Percentiles rank a stretch among this genome's conserved stretches.
These are phyloP conservation scores for Eilema caniola DNA, from an alignment of 2,888 invertebrate species.

Conservation along the genomic window DNA sequence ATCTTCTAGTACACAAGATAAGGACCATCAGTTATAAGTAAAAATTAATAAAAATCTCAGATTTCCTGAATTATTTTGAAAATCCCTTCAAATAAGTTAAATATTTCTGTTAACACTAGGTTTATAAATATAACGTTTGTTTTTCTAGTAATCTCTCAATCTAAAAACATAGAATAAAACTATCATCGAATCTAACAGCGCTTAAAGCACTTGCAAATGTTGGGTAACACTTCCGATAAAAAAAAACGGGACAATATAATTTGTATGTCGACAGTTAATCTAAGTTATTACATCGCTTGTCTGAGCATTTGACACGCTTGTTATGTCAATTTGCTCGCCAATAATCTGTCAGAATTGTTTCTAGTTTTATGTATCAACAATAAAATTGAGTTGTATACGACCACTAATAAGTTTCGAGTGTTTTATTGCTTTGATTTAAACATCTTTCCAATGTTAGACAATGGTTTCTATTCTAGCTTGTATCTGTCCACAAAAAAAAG, in stretches of 20 bases:
- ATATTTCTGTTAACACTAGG: not conserved
- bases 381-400: conserved; percentile 46
- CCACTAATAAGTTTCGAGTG: conserved; percentile 32
- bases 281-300: conserved; percentile 46
- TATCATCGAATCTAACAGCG: conserved; percentile 9
- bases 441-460: not conserved
- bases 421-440: conserved; percentile 17
- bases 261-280: conserved; percentile 49
- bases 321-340: conserved; percentile 50
- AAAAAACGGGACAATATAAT: conserved; percentile 34
- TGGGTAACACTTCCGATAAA: conserved; percentile 16
- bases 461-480: not conserved
- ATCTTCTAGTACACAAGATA: too few relatives aligned
- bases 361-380: conserved; percentile 36
- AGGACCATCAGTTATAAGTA: too few relatives aligned
- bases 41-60: too few relatives aligned
- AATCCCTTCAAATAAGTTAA: not conserved
- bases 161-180: not conserved
- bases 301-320: conserved; percentile 49
- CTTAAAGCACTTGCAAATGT: conserved; percentile 12
- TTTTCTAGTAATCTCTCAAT: not conserved
- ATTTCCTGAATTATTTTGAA: too few relatives aligned
- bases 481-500: not conserved
- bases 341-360: conserved; percentile 47
- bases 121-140: not conserved